Base-by-base conservation (phyloP, 2,888 invertebrate genomes). In the Teinopalpus imperialis region DNA sequence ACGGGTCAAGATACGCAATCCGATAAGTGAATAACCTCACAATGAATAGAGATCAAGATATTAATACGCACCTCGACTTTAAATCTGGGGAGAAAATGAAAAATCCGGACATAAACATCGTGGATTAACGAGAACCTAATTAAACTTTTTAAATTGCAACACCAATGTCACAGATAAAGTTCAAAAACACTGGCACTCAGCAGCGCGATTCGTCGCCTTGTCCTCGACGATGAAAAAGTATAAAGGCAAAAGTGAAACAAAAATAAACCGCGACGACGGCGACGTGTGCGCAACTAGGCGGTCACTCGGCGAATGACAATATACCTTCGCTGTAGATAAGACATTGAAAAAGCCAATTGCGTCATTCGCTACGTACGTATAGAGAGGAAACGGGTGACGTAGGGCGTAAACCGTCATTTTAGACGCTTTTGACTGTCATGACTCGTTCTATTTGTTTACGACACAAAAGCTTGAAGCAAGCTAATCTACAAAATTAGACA, bases 311-410 rank as follows among this genome's bases (percentile, higher is more conserved):
- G 85, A 87, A 78, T 86, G 87, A 86, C 86, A 83, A 81, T 83
- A 82, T 74, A 79, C 80, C 76, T n/a, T 79, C 80, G 69, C 73
- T 70, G 80, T 78, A 85, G 86, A 86, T 87, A 87, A 87, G 87
- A 86, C 87, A 86, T 87, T 87, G 87, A 87, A 87, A 87, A 86
- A 83, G 81, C 82, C 83, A 85, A 85, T 86, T 87, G 87, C 87
- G 87, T 87, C 87, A 86, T 81, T 66, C 62, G 74, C 86, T 81
- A 85, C 86, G 81, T 85, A 86, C 85, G 79, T 69, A 74, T 71
- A 61, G 77, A 77, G 81, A 83, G 81, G 83, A 82, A 85, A 66
- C 81, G 73, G 66, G 72, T 86, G 86, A 86, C 87, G 87, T 86
- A 72, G 70, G 54, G 59, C 52, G 48, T 56, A 59, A 70, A 61